Evolutionary conservation across 1,140 invertebrate species (phyloP).

Genomic region (Phymastichus coffea): DNA sequence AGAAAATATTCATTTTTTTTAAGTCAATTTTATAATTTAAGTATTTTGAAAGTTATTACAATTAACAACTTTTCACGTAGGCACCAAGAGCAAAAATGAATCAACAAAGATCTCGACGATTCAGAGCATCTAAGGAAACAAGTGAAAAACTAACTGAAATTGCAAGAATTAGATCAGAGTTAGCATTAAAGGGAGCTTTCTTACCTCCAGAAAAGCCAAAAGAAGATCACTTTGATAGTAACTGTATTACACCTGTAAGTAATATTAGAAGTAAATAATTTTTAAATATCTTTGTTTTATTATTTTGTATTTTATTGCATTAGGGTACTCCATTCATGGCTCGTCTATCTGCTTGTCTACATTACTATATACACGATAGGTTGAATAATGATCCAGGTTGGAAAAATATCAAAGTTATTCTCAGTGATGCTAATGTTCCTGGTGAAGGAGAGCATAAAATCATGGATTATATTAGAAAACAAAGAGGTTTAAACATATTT

Average conservation of each 20-base stretch:
- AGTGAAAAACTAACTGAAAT: slow-evolving; percentile 89
- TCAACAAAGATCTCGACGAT: slow-evolving; percentile 95
- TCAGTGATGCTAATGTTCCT: slow-evolving; percentile 98
- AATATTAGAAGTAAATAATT: slow-evolving; percentile 16
- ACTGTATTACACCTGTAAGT: slow-evolving; percentile 92
- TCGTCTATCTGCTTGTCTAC: slow-evolving; percentile 86
- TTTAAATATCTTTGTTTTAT: background rate
- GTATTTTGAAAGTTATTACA: background rate
- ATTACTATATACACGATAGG: slow-evolving; percentile 94
- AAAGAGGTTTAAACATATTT: slow-evolving; percentile 67
- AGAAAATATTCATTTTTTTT: background rate
- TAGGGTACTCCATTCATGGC: slow-evolving; percentile 98
- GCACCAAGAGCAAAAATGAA: slow-evolving; percentile 99
- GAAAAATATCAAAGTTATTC: slow-evolving; percentile 91
- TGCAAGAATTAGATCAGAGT: slow-evolving; percentile 72
- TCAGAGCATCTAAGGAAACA: slow-evolving; percentile 94
- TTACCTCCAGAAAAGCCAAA: slow-evolving; percentile 90
- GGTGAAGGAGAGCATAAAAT: slow-evolving; percentile 99
- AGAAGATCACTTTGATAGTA: slow-evolving; percentile 94
- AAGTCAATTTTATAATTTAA: slow-evolving; percentile 3
- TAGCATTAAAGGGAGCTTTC: slow-evolving; percentile 72
- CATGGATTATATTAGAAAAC: slow-evolving; percentile 97
- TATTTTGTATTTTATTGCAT: slow-evolving; percentile 26
- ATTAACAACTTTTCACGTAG: slow-evolving; percentile 51
- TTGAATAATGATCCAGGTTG: slow-evolving; percentile 95